Evolutionary conservation across 2,113 vertebrate species (phyloP), one percentile per base, ranked within the genome.

Genomic region (Rafetus swinhoei): DNA sequence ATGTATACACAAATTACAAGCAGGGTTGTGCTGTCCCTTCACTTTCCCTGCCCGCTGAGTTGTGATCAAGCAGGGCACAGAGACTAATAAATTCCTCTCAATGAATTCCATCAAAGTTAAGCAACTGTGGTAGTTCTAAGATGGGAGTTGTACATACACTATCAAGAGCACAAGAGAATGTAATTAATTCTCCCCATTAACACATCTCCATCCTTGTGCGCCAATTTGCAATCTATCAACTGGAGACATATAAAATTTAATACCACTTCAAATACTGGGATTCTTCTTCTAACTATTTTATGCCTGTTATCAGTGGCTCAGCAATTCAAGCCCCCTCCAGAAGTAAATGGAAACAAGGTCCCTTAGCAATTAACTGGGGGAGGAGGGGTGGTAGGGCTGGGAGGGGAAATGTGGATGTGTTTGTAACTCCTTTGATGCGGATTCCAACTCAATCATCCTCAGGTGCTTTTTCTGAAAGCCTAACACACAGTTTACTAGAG

Each of bases 41-140:
- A 1, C 39, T 1, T 1, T 54, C 22, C 13, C 18, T n/a, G 62
- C 25, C 29, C 22, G 9, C 59, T 0, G 1, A 1, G 3, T 29
- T 52, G 50, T 15, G 19, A 56, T 59, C 4, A 18, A 81, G 52
- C 45, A 0, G 8, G 6, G 8, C n/a, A 4, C 19, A 52, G 11
- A 11, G 52, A n/a, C 18, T 3, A 2, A 62, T 3, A 56, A 85
- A 79, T 1, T 14, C 7, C 22, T 39, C 81, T 7, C 15, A 32
- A 39, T 10, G 22, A 69, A 60, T 9, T 19, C 7, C 57, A 62
- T 88, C 89, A 32, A 77, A 21, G 52, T 24, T 25, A 39, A 89
- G 80, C 6, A 57, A n/a, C 4, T 21, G 2, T 39, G 45, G 27
- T n/a, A 84, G 6, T 50, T 76, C 79, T 32, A 85, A 21, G 72